A percentile compares a stretch with the other conserved stretches of the same genome.
phyloP scores from a whole-genome alignment of 2,888 invertebrate species.

The Amiota mariae region DNA sequence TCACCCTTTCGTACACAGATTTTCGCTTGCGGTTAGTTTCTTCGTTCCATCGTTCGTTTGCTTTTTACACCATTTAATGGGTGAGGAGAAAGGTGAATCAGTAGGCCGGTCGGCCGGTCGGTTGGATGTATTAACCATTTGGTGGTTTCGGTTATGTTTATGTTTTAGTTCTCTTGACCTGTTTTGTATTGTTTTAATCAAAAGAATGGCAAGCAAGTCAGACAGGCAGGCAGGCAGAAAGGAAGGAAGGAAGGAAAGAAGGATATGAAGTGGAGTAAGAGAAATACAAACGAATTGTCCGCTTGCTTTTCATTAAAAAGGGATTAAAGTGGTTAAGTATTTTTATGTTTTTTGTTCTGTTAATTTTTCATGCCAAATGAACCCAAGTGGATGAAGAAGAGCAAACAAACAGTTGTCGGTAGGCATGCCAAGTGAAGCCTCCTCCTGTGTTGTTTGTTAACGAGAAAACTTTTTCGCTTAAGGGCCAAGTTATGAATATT shows the following conservation, averaged over 20 bases:
- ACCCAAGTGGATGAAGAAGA: background rate
- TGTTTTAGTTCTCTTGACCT: background rate
- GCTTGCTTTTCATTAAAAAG: constrained; percentile 57
- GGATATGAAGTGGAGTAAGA: no score
- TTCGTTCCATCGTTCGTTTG: background rate
- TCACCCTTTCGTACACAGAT: constrained; percentile 2
- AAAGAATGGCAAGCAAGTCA: no score
- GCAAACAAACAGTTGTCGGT: no score
- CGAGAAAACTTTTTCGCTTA: constrained; percentile 59
- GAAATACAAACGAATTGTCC: no score
- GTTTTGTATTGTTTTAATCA: no score
- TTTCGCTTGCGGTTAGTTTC: constrained; percentile 5
- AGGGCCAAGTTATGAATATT: constrained; percentile 65
- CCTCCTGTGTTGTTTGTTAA: background rate
- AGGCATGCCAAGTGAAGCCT: background rate
- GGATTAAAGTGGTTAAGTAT: constrained; percentile 48
- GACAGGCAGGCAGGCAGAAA: no score
- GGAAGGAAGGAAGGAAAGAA: no score
- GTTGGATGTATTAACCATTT: background rate
- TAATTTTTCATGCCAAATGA: background rate
- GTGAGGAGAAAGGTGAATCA: no score
- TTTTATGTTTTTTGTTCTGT: background rate
- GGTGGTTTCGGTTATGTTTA: background rate
- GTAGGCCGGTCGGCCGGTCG: background rate
- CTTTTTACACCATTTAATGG: background rate